Base-by-base conservation (phyloP, 2,888 invertebrate genomes). In the Netelia melanura region DNA sequence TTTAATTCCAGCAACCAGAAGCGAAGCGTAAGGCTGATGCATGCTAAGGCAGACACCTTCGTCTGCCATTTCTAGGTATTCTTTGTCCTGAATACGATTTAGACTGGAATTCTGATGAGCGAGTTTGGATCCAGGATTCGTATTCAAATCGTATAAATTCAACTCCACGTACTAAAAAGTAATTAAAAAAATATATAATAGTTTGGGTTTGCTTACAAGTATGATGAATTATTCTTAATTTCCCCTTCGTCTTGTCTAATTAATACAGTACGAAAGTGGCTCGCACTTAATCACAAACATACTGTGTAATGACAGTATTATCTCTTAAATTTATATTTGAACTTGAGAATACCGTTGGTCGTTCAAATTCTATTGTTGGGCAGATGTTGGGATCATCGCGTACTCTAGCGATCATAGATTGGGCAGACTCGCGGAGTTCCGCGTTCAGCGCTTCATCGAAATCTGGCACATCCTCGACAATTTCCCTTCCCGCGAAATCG, bases 11-110 rank as follows among this genome's bases (percentile, higher is more conserved):
- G 96, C 96, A 0, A 98, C 96, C 0, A 99, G 95, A 48, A 99
- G 95, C 0, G 98, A 98, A 0, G 99, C 99, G 96, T 98, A 99
- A 0, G 99, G 99, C 92, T 99, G 99, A 94, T 98, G 98, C 97
- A 99, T 97, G 89, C 98, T 98, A 14, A 99, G 94, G 92, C 99
- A 99, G 89, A 96, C 95, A 1, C 98, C 98, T 88, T 96, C 95
- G 93, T 98, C 98, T 64, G 96, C 95, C 96, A 98, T 97, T 94
- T 97, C 97, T 90, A 97, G 95, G 74, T 97, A 94, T 92, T 97
- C 96, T 62, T 95, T 95, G 91, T 98, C 98, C 92, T 98, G 98
- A 14, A 97, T 95, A 2, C 96, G 95, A 84, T 94, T 89, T 75
- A 88, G 89, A 74, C 75, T 54, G 11, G 70, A 38, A 14, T n/a